These are phyloP conservation scores for Odontesthes bonariensis DNA, from an alignment of 2,113 vertebrate genomes.

Conservation along the genomic window DNA sequence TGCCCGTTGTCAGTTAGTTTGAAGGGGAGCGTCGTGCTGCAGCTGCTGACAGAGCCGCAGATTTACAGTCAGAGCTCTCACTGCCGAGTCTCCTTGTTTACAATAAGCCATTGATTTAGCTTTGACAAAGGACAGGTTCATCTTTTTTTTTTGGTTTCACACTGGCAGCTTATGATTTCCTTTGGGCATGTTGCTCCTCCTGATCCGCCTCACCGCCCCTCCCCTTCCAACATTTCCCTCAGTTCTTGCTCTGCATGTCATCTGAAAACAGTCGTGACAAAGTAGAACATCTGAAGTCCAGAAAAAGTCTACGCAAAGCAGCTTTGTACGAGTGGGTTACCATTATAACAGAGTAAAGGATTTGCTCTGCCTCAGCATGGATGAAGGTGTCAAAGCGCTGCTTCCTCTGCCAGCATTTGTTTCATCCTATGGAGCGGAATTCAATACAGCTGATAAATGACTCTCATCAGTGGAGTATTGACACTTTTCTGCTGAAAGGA, in stretches of 20 bases:
- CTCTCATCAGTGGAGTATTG: conserved; percentile 49
- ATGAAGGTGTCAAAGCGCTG: conserved; percentile 36
- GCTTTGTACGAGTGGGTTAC: conserved; percentile 12
- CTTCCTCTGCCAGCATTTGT: conserved; percentile 2
- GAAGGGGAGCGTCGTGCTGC: neutral
- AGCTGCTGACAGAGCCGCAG: conserved; percentile 12
- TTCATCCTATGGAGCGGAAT: conserved; percentile 26
- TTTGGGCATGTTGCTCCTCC: conserved; percentile 28
- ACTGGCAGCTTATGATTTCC: conserved; percentile 63
- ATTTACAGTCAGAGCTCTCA: neutral
- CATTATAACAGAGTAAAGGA: conserved; percentile 46
- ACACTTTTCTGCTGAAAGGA: conserved; percentile 26
- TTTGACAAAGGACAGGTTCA: conserved; percentile 53
- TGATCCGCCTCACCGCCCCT: neutral
- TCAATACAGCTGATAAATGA: conserved; percentile 51
- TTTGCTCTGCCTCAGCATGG: conserved; percentile 26
- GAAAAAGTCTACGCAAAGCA: conserved; percentile 34
- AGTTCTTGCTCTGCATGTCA: conserved; percentile 1
- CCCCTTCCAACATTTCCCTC: neutral
- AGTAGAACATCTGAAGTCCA: conserved; percentile 39
- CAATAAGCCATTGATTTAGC: conserved; percentile 42
- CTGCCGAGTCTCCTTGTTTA: conserved; percentile 34
- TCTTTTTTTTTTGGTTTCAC: conserved; percentile 52
- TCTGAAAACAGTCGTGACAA: conserved; percentile 30
- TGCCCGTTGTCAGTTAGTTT: conserved; percentile 30